Conservation (phyloP, 2,797 vertebrate species). For the Halcyon badia region DNA sequence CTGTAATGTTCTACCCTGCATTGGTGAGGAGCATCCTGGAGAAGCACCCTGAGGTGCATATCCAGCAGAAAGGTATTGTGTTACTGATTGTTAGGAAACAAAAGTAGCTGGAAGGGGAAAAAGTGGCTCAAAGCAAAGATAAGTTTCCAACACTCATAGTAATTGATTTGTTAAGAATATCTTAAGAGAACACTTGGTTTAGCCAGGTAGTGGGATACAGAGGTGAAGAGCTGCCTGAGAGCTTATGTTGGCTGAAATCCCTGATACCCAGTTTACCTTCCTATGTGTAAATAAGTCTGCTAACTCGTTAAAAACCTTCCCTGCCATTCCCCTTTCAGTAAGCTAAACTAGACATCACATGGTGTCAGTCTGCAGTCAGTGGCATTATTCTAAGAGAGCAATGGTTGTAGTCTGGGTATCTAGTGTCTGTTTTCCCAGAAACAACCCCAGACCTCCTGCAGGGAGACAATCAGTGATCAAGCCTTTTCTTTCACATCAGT, state of each 20-base stretch:
- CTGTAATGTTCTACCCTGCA: background rate
- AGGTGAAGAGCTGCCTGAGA: background rate
- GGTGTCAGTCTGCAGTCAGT: background rate
- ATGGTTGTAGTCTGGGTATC: background rate
- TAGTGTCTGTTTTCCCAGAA: constrained; percentile 35
- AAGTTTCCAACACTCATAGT: background rate
- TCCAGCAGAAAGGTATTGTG: background rate
- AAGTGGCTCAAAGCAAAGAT: background rate
- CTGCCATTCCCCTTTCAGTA: background rate
- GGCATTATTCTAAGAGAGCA: rapidly evolving
- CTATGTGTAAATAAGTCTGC: background rate
- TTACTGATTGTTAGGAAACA: background rate
- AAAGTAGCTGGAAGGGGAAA: background rate
- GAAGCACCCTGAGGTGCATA: background rate
- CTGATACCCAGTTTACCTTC: background rate
- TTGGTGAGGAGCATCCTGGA: background rate
- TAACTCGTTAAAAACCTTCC: background rate
- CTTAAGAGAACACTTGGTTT: background rate
- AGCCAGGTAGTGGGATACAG: background rate
- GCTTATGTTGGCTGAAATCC: background rate
- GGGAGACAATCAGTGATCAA: background rate
- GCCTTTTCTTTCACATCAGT: background rate
- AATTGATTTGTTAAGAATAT: background rate
- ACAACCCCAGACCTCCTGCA: background rate
- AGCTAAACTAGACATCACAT: background rate